Evolutionary conservation across 2,113 vertebrate species (phyloP), one percentile per base, ranked within the genome.

Genomic region (Electrona antarctica): DNA sequence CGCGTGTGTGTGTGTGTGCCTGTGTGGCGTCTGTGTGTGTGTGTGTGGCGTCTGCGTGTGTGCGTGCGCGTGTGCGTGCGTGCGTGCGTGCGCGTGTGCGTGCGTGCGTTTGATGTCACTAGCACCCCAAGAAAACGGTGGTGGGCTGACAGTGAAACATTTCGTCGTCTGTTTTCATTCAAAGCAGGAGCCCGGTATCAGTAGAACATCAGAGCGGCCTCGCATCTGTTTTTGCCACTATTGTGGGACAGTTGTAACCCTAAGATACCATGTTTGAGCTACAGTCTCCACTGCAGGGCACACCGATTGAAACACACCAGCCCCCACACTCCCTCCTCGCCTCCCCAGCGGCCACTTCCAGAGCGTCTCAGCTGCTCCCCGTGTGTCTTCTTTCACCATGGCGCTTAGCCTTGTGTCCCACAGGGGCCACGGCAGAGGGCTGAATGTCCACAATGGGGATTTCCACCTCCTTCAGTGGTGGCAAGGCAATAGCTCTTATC

Each of bases 341-440:
- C 14, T 64, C 66, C 49, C 28, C 28, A 63, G 50, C 45, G n/a
- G 62, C 67, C 56, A 45, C 29, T 21, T 28, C 46, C 61, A 33
- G 0, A 11, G 2, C 15, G 33, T 41, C 33, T 51, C 33, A 8
- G 63, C 15, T 54, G 3, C 9, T 28, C 21, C 29, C 6, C 15
- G 55, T 77, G 56, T 60, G 7, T 76, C 67, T 70, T 58, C 33
- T 70, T 73, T 71, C 65, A 56, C 51, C 63, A 10, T 70, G 60
- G 74, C 62, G 58, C 76, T 80, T 65, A 67, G 47, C 49, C 78
- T 73, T 75, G 57, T 76, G 57, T 76, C 71, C 69, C 57, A 11
- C 3, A n/a, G 50, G 45, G 29, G 13, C 41, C 60, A 50, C 72
- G 41, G 1, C 48, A 55, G 66, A 41, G 64, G 61, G 68, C 57